A percentile compares a stretch with the other conserved stretches of the same genome.
Conservation (phyloP, 2,888 invertebrate genomes). For the Stenoptilia bipunctidactyla region DNA sequence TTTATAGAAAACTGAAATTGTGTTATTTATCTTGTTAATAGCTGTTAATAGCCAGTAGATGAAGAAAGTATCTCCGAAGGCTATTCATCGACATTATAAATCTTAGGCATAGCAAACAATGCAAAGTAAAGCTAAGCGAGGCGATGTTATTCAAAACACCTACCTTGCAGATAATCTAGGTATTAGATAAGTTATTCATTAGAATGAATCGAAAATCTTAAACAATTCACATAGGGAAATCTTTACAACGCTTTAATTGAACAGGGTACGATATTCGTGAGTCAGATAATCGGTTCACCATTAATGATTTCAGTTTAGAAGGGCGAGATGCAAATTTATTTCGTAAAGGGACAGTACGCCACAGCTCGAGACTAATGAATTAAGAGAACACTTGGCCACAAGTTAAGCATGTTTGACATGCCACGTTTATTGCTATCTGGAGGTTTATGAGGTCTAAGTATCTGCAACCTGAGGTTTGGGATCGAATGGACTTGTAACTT, state of each 20-base stretch:
- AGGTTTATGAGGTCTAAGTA: too few species aligned
- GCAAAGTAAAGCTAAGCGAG: constrained; percentile 8
- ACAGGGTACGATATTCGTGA: constrained; percentile 52
- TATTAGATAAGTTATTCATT: constrained; percentile 50
- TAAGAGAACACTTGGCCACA: constrained; percentile 14
- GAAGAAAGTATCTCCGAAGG: too few species aligned
- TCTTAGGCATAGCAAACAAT: background rate
- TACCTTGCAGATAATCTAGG: constrained; percentile 21
- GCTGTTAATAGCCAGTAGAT: background rate
- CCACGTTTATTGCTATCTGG: too few species aligned
- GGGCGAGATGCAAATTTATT: constrained; percentile 56
- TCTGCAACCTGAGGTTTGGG: too few species aligned
- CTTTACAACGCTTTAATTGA: constrained; percentile 63
- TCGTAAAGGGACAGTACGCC: constrained; percentile 32
- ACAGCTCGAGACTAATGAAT: constrained; percentile 40
- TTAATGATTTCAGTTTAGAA: constrained; percentile 67
- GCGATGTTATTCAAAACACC: constrained; percentile 22
- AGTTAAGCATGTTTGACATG: too few species aligned
- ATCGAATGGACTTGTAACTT: too few species aligned
- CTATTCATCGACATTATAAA: too few species aligned
- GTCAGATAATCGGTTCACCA: constrained; percentile 59
- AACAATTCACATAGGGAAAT: constrained; percentile 61
- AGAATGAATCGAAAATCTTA: constrained; percentile 42
- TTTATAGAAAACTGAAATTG: too few species aligned
- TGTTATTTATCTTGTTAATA: background rate